These are phyloP conservation scores for Ptilorrhoa leucosticta DNA, from an alignment of 2,113 vertebrate species.

Conservation along the genomic window DNA sequence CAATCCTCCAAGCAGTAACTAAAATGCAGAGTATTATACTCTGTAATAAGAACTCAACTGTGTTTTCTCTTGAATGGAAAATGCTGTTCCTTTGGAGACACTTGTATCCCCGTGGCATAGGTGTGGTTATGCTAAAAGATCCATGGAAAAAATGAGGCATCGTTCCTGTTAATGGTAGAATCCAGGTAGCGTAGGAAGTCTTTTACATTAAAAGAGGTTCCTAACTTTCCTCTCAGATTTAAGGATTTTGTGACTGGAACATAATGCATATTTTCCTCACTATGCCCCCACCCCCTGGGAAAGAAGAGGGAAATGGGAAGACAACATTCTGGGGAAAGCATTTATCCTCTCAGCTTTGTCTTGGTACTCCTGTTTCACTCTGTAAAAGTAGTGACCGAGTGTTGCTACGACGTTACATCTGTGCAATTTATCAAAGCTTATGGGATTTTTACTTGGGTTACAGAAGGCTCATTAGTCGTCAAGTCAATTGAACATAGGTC, in stretches of 20 bases:
- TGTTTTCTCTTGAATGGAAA: background rate
- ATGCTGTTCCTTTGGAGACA: background rate
- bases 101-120: background rate
- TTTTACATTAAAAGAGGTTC: background rate
- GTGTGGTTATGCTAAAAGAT: background rate
- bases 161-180: background rate
- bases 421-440: conserved; percentile 17
- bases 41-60: background rate
- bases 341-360: background rate
- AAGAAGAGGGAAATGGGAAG: background rate
- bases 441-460: conserved; percentile 45
- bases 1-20: background rate
- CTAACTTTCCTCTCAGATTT: background rate
- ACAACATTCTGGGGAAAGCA: background rate
- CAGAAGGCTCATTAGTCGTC: conserved; percentile 41
- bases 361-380: background rate
- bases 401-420: background rate
- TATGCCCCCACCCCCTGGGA: background rate
- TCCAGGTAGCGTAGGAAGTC: background rate
- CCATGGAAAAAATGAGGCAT: background rate
- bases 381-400: background rate
- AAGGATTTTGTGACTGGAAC: background rate
- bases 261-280: background rate
- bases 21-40: background rate
- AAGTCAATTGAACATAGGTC: conserved; percentile 52